Evolutionary conservation across 2,113 vertebrate genomes (phyloP), one percentile per base, ranked within the genome.

Genomic region (Alligator mississippiensis): DNA sequence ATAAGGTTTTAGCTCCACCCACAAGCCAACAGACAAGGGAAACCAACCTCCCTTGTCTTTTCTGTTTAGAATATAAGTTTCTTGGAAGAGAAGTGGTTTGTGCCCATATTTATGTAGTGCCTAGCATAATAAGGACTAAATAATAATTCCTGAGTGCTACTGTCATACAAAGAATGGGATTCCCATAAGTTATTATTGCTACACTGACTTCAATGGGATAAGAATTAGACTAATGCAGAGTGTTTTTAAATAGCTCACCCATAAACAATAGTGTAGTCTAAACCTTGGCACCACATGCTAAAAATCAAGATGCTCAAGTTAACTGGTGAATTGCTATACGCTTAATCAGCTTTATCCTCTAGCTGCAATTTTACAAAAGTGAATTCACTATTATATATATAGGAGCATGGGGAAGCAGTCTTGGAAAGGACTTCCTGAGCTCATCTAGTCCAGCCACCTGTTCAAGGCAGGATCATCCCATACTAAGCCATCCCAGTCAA

Each of bases 61-160:
- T 74, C n/a, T 82, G 13, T 17, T 34, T 1, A 47, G 2, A 34
- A 47, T 38, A 54, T 21, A 70, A 85, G 30, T 1, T 82, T 12
- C 75, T 84, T 74, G 58, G 87, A 21, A 3, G 3, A 88, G 58
- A 9, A 21, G 28, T 6, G 2, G 62, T 62, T 85, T 83, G 16
- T 77, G 74, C 27, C 38, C 60, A 55, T 0, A 0, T 70, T 87
- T 70, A 83, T 4, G 19, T 34, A 47, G 47, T 47, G 47, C 47
- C 47, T 47, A 47, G 47, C 6, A 47, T 47, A 47, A 47, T 47
- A 47, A 47, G 47, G 47, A 47, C 47, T 47, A 47, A 47, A 47
- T 47, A 47, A 47, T 47, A 47, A 47, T 94, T 88, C 57, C 24
- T 66, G 18, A 75, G 70, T 11, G 75, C 92, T 89, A 47, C 28